Evolutionary conservation across 2,888 invertebrate genomes (phyloP), one percentile per base, ranked within the genome.

Genomic region (Cantharis lateralis): DNA sequence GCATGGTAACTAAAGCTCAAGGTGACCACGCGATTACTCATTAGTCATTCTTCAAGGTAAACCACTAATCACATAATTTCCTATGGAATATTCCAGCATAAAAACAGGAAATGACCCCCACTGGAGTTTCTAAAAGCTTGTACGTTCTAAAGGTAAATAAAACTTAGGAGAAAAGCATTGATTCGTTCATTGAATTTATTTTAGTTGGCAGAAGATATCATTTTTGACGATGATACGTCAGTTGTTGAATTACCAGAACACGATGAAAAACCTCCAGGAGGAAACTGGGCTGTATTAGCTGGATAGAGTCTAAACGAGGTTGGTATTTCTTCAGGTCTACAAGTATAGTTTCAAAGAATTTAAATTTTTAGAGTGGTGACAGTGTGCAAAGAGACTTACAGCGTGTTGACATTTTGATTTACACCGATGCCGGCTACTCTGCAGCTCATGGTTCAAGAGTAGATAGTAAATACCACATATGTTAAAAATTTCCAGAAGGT

Each of bases 401-500:
- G 75, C 87, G 87, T 80, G 89, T 88, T 1, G 82, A 86, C n/a
- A 81, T 89, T 61, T 82, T 86, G 69, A 81, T 86, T 32, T 88
- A 87, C 72, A 84, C 86, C 13, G 86, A 88, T 75, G 73, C 63
- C 5, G 75, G 70, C 15, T 79, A 75, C 62, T 68, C 28, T 13
- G 26, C 15, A 0, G 76, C 78, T n/a, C 76, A 76, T 64, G 70
- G 66, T 7, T 61, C 61, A 11, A 26, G 10, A 1, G 73, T 62
- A 2, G 68, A 62, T n/a, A 16, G 15, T 13, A 10, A 1, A 3
- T 72, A 72, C 28, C 76, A 79, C 48, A 48, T 89, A 24, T 89
- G 89, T 79, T 89, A 88, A 1, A 89, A 88, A 1, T 82, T 88
- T 10, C 84, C 86, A 1, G 86, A 86, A 62, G 73, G 73, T 11